Conservation (phyloP, 2,113 vertebrate species). For the Puma concolor region DNA sequence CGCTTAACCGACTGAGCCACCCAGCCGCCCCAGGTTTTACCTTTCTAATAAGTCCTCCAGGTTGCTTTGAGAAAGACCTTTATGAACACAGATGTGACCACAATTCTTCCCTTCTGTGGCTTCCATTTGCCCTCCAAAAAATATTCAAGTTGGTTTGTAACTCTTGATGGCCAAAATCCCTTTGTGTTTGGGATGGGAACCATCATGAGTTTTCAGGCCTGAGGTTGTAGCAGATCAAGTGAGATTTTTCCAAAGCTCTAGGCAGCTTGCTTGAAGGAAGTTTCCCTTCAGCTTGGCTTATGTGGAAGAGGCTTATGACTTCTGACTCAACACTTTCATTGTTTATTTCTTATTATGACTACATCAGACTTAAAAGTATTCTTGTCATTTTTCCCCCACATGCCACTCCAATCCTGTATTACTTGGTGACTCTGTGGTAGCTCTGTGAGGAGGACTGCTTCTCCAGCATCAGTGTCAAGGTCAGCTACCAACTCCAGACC, state of each 20-base stretch:
- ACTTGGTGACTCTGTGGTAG: conserved; percentile 47
- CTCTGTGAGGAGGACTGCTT: conserved; percentile 80
- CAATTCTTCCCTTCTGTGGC: background rate
- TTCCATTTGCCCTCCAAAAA: background rate
- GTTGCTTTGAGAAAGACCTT: background rate
- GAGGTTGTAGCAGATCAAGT: background rate
- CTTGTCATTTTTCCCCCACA: background rate
- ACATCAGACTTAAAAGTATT: background rate
- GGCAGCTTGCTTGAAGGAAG: background rate
- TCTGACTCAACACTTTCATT: background rate
- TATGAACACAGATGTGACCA: background rate
- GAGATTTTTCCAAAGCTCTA: background rate
- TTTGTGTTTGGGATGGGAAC: background rate
- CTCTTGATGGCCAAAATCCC: background rate
- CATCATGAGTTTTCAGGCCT: background rate
- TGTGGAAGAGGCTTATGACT: background rate
- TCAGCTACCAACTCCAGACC: conserved; percentile 74
- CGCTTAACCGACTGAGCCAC: too few species aligned
- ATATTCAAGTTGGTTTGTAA: background rate
- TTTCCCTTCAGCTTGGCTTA: background rate
- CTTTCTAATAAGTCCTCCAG: background rate
- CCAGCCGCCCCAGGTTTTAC: background rate
- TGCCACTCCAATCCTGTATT: background rate
- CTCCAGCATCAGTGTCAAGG: conserved; percentile 74
- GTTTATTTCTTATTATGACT: background rate